phyloP scores from a whole-genome alignment of 2,797 vertebrate species.

The Carcharodon carcharias region DNA sequence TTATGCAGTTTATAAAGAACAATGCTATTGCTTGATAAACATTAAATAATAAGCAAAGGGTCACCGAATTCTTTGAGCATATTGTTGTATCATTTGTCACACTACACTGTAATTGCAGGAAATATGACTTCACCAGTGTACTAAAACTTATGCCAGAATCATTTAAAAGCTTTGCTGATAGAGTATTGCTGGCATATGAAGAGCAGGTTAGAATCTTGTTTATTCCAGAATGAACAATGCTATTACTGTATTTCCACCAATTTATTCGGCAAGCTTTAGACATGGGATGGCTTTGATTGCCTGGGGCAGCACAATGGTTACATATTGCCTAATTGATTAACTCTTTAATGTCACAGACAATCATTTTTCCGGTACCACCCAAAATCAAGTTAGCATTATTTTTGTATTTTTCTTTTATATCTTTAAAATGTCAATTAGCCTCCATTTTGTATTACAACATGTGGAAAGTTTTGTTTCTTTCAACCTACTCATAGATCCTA shows the following conservation, averaged over 20 bases:
- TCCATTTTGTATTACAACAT: neutral
- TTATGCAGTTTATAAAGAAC: slow-evolving; percentile 34
- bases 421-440: neutral
- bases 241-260: slow-evolving; percentile 24
- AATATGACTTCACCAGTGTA: slow-evolving; percentile 35
- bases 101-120: slow-evolving; percentile 37
- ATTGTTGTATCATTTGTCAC: slow-evolving; percentile 30
- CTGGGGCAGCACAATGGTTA: neutral
- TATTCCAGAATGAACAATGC: slow-evolving; percentile 34
- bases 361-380: neutral
- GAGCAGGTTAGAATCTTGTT: slow-evolving; percentile 36
- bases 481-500: neutral
- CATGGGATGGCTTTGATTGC: slow-evolving; percentile 31
- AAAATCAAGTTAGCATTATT: neutral
- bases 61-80: slow-evolving; percentile 33
- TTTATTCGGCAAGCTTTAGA: slow-evolving; percentile 4
- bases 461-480: neutral
- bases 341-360: slow-evolving; percentile 11
- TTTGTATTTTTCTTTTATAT: neutral
- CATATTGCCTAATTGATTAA: slow-evolving; percentile 32
- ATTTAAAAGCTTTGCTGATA: slow-evolving; percentile 27
- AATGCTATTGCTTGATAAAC: slow-evolving; percentile 29
- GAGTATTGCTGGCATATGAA: slow-evolving; percentile 34
- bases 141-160: slow-evolving; percentile 35
- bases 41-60: slow-evolving; percentile 34